These are phyloP conservation scores for Gavia stellata DNA, from an alignment of 2,113 vertebrate species.

Conservation along the genomic window DNA sequence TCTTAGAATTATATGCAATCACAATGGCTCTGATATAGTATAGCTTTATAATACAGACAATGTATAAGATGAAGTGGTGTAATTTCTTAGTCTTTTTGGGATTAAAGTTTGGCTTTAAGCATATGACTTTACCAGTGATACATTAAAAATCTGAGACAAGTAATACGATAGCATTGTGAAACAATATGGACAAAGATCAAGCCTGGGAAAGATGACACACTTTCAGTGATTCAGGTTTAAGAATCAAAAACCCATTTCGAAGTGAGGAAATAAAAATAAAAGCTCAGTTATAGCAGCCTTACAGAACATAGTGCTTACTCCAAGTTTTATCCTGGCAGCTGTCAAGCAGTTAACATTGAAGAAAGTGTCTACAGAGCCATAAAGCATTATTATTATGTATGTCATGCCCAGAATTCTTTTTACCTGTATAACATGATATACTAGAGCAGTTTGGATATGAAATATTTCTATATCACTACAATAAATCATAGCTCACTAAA, in stretches of 20 bases:
- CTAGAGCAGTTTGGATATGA: conserved; percentile 13
- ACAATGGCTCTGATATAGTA: neutral
- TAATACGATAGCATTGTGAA: neutral
- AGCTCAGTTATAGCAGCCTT: neutral
- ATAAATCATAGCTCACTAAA: conserved; percentile 23
- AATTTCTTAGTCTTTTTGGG: neutral
- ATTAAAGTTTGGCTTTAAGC: neutral
- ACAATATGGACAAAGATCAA: neutral
- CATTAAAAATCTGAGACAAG: neutral
- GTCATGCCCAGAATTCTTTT: conserved; percentile 11
- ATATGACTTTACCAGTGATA: neutral
- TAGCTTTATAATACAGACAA: neutral
- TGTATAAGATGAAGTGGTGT: neutral
- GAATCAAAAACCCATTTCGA: neutral
- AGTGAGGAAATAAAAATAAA: neutral
- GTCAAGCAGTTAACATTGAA: conserved; percentile 3
- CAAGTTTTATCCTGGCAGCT: conserved; percentile 3
- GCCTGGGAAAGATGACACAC: neutral
- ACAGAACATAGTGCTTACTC: neutral
- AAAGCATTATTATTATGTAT: conserved; percentile 16
- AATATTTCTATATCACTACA: conserved; percentile 17
- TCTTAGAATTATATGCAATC: neutral
- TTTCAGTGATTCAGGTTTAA: neutral
- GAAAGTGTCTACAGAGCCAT: neutral
- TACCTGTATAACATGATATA: conserved; percentile 27